Base-by-base conservation (phyloP, 1,140 invertebrate genomes). In the Nasonia giraulti region DNA sequence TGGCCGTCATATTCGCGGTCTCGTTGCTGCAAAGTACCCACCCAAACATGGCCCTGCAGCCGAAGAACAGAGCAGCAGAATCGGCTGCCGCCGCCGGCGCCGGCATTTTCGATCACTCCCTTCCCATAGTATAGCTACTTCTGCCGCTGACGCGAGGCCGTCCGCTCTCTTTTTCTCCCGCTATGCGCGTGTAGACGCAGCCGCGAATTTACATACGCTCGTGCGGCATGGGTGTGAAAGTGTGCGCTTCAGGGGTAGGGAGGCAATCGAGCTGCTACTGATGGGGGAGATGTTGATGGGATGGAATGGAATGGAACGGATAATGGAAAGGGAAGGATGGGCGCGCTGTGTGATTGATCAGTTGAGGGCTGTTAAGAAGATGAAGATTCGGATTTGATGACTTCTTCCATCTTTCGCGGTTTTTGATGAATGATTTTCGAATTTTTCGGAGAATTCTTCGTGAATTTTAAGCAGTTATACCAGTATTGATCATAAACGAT, bases 61-160 rank as follows among this genome's bases (percentile, higher is more conserved):
- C 17, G 50, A 55, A 55, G 50, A 55, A 55, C 50, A 55, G 50
- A 55, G 50, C 50, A 62, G 17, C 14, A 62, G 33, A 81, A 82
- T 82, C 81, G 50, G 71, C 17, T 62, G 55, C 81, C 44, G 80
- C 73, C 62, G 80, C 84, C 84, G 80, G 84, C 62, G 80, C 84
- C 84, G 84, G 84, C 84, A 85, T 85, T 85, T 85, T 85, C 76
- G 27, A 85, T 82, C 76, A 40, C 50, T 40, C 78, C 73, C 79
- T 47, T 77, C 69, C 79, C 20, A 55, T 55, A 55, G n/a, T 7
- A 55, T 55, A 55, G n/a, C 40, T 3, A 76, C 74, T 76, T 20
- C 37, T 76, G 40, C 23, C n/a, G 40, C 7, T 78, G 17, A 17
- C 77, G 62, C 77, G 44, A 77, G 20, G 11, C 6, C 20, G 10